Conservation (phyloP, 2,113 vertebrate genomes). For the Myotis brandtii region DNA sequence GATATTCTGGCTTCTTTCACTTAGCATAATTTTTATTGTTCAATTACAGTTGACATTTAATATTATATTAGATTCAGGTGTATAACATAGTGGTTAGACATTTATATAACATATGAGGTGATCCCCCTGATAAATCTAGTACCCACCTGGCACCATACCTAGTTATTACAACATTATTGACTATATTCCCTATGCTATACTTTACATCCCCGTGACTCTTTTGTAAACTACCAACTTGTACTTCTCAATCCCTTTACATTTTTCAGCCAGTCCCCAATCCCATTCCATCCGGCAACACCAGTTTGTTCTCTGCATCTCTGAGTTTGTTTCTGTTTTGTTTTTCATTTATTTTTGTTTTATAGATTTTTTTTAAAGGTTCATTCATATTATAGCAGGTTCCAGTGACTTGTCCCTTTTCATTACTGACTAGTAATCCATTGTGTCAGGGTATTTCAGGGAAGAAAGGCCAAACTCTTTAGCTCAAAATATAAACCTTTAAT, state of each 20-base stretch:
- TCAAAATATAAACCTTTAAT: not conserved
- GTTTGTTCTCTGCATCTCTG: not conserved
- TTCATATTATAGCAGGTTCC: not conserved
- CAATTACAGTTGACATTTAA: not conserved
- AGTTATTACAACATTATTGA: not conserved
- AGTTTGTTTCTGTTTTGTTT: not conserved
- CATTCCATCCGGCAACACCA: not conserved
- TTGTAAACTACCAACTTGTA: not conserved
- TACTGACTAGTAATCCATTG: not conserved
- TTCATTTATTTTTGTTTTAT: not conserved
- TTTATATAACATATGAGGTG: not conserved
- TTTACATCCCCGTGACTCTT: not conserved
- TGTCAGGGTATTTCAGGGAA: not conserved
- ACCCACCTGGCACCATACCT: not conserved
- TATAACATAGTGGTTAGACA: not conserved
- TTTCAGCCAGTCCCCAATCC: not conserved
- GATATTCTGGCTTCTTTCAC: conserved; percentile 8
- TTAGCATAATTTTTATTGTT: not conserved
- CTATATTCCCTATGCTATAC: not conserved
- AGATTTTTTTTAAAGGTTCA: conserved; percentile 11
- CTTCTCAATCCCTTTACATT: not conserved
- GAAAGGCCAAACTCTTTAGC: not conserved
- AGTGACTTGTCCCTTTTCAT: not conserved
- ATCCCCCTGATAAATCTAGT: not conserved
- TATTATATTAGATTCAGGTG: not conserved